Base-by-base conservation (phyloP, 2,888 invertebrate species). In the Oligia fasciuncula region DNA sequence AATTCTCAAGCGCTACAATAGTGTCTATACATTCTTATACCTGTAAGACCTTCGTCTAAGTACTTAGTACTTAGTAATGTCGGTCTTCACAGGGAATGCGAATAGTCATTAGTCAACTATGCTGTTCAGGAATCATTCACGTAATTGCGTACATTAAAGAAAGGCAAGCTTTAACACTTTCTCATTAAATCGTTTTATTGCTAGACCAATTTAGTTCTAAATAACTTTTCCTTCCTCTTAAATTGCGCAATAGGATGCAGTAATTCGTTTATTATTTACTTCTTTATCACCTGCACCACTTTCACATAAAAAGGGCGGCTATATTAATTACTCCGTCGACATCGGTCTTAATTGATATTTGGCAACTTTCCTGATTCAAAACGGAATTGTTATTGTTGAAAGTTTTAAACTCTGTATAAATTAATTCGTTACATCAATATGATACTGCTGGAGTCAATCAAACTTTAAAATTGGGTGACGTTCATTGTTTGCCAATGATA, bases 291-390 rank as follows among this genome's bases (percentile, higher is more conserved):
- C 74, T 74, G 40, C 49, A 85, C 77, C 77, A 77, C 75, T 85
- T 75, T 84, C 79, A 35, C 68, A 67, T 76, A 76, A 74, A 77
- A 85, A 79, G 66, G 67, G 80, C 76, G 71, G 69, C 74, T 46
- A 49, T 77, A 80, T 79, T 85, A 81, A 88, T 85, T 76, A 77
- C 77, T 77, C 23, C 54, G 77, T 57, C 76, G 54, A 76, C 76
- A 79, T 73, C 68, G 67, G 63, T 76, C 70, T 80, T 86, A 86
- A 89, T 89, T 89, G 87, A 69, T 85, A 84, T 87, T 89, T 88
- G 86, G 87, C 89, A 88, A 83, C 86, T 85, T 80, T 85, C 80
- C 81, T 81, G 71, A 77, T 81, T 72, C 77, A 73, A 74, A 73
- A 74, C 72, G 35, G 74, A 74, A 75, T 76, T 73, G 74, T 85